Percentiles rank a stretch among this genome's conserved stretches.
phyloP scores from a whole-genome alignment of 2,888 invertebrate species.

The Coelinius sp. region DNA sequence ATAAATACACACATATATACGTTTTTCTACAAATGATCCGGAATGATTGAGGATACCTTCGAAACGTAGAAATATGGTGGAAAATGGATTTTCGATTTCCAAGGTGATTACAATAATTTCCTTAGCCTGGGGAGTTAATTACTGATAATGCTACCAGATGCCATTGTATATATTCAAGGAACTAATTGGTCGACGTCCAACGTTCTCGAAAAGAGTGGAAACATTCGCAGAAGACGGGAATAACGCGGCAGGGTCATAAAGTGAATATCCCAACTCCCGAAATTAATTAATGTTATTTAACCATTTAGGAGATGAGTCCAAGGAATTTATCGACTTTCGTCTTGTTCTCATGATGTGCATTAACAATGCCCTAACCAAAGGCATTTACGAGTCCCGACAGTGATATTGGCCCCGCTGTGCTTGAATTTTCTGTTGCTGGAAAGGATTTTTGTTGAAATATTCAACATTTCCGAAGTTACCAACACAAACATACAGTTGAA shows the following conservation, averaged over 20 bases:
- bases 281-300: neutral
- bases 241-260: neutral
- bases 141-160: too few relatives aligned
- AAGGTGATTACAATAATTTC: too few relatives aligned
- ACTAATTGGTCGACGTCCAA: too few relatives aligned
- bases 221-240: neutral
- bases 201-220: neutral
- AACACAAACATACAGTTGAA: neutral
- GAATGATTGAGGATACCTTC: too few relatives aligned
- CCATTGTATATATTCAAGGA: too few relatives aligned
- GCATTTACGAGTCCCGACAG: neutral
- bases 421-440: neutral
- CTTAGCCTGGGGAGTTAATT: too few relatives aligned
- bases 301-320: neutral
- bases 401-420: neutral
- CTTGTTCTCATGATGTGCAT: neutral
- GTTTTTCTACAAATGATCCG: too few relatives aligned
- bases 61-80: too few relatives aligned
- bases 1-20: too few relatives aligned
- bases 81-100: too few relatives aligned
- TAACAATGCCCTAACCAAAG: neutral
- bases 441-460: neutral
- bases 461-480: neutral
- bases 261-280: neutral
- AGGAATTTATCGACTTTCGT: constrained; percentile 10